Conservation (phyloP, 2,888 invertebrate genomes). For the Drosophila macrospina region DNA sequence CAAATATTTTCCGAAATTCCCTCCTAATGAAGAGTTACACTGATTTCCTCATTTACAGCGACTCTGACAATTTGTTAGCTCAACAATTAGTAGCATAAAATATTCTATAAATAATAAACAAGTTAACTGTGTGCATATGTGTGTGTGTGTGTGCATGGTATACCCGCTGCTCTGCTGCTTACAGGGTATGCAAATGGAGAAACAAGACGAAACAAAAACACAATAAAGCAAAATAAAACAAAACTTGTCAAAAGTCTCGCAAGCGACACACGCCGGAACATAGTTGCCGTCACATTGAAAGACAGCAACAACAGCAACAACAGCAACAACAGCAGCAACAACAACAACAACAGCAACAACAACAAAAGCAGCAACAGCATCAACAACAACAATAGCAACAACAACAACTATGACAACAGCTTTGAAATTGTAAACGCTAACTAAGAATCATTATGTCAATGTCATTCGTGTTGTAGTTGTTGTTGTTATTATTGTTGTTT, state of each 20-base stretch:
- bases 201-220: conserved; percentile 7
- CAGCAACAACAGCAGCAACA: conserved; percentile 9
- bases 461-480: conserved; percentile 56
- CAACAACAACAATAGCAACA: conserved; percentile 9
- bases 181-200: conserved; percentile 14
- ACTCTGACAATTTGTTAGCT: too few species aligned
- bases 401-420: conserved; percentile 40
- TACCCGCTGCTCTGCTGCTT: not conserved
- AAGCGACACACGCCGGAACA: conserved; percentile 62
- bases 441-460: conserved; percentile 80
- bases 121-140: not conserved
- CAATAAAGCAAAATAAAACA: conserved; percentile 32
- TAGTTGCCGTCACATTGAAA: conserved; percentile 44
- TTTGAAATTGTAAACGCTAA: conserved; percentile 66
- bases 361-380: conserved; percentile 26
- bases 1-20: too few species aligned
- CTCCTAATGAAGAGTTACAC: too few species aligned
- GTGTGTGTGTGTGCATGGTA: not conserved
- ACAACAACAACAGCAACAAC: conserved; percentile 17
- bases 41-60: too few species aligned
- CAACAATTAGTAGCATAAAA: not conserved
- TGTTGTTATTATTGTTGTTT: conserved; percentile 42
- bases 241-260: conserved; percentile 65
- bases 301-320: conserved; percentile 23
- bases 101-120: not conserved